phyloP scores from a whole-genome alignment of 2,113 vertebrate species.

The Equus quagga region DNA sequence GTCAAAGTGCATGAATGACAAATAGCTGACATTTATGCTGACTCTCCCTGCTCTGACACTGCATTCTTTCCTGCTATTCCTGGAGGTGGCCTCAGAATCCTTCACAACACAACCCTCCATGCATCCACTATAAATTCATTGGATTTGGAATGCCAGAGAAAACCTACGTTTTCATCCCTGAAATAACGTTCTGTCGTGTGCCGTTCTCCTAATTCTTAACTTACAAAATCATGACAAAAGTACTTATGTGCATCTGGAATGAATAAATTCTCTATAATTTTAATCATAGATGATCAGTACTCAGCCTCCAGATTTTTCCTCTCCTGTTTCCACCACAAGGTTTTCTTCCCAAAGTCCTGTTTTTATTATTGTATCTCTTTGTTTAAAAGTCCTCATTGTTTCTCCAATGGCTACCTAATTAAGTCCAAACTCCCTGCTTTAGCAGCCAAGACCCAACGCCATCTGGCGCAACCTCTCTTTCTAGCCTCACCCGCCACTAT shows the following conservation, averaged over 20 bases:
- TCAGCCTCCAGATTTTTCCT: background rate
- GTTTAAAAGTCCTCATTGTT: background rate
- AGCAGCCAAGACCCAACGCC: background rate
- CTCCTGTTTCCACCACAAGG: background rate
- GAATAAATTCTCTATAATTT: constrained; percentile 18
- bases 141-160: constrained; percentile 5
- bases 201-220: background rate
- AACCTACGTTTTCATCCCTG: background rate
- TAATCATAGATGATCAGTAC: background rate
- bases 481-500: background rate
- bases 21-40: constrained; percentile 17
- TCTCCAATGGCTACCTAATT: background rate
- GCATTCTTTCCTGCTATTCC: constrained; percentile 23
- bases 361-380: background rate
- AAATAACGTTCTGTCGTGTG: background rate
- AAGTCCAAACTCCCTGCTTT: background rate
- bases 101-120: background rate
- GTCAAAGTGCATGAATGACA: constrained; percentile 2
- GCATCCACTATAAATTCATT: background rate
- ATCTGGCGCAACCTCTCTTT: background rate
- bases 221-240: constrained; percentile 19
- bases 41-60: background rate
- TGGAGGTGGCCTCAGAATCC: background rate
- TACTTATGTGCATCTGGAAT: background rate
- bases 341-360: background rate